Base-by-base conservation (phyloP, 1,140 invertebrate species). In the Proales similis region DNA sequence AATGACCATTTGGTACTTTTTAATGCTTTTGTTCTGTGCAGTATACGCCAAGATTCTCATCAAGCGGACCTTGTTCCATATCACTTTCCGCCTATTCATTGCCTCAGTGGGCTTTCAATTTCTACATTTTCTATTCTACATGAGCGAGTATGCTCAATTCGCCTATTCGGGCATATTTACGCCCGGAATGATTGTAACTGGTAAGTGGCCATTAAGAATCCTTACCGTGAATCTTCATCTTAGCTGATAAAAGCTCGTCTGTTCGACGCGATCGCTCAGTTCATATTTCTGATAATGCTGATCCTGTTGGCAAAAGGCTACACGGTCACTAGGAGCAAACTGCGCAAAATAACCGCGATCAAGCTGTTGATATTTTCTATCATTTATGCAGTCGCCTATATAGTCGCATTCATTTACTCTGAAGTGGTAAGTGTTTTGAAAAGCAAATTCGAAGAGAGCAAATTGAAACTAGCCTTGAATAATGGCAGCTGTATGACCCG, bases 261-360 rank as follows among this genome's bases (percentile, higher is more conserved):
- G 24, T 77, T 85, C 48, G 83, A 85, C 73, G 81, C 84, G 1
- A 72, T 81, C 12, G 83, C 84, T 65, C 46, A 85, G 84, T 70
- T 74, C 32, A 48, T 71, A 0, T 90, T 87, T 66, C 77, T 91
- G 0, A 68, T 89, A 1, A 75, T 92, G 29, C 76, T 93, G 24
- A 76, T 93, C 20, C 72, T 93, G 14, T 76, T 91, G 69, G 88
- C 85, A 0, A 88, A 92, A 73, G 89, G 90, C 2, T 92, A 85
- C 69, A 92, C 89, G 0, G 84, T 93, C 11, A 92, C 89, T 0
- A 79, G 88, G 60, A 88, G 49, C 29, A 63, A 46, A 19, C 74
- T 92, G 11, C 81, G 83, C 38, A 73, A 81, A 1, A 76, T 73
- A 11, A 84, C 84, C 19, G 81, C 82, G 0, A 78, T 86, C 3